Base-by-base conservation (phyloP, 2,888 invertebrate genomes). In the Abrostola triplasia region DNA sequence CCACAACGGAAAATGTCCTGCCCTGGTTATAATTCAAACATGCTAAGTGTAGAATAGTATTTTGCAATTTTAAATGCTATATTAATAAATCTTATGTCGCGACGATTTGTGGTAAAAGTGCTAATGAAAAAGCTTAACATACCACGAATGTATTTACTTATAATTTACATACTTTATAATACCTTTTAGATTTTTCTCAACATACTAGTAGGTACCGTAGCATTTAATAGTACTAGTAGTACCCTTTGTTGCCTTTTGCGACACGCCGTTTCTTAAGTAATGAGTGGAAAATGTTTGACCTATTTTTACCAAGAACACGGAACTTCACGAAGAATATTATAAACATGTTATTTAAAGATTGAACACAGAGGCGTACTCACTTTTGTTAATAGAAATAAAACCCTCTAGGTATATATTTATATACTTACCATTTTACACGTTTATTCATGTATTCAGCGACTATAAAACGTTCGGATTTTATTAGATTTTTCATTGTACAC, bases 31-130 rank as follows among this genome's bases (percentile, higher is more conserved):
- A 64, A 70, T 69, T 52, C 60, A 63, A 60, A 54, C 60, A 48
- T 42, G 40, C 59, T 54, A 11, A 47, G 47, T 41, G 59, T 24
- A 24, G 58, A 36, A 62, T 41, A 62, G 41, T 53, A 63, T 57
- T 56, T 54, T 65, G 65, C 65, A 71, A 76, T 76, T 72, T 72
- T 71, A 76, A 72, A 76, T 64, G 44, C 71, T 49, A 47, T 50
- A 40, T 38, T 64, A 54, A 72, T 76, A 72, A 76, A 72, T 72
- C 51, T 51, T 54, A 54, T 37, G 57, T 36, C 12, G n/a, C 66
- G 57, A 55, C 65, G 54, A 47, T 36, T 53, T 47, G 44, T 36
- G 36, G 54, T 13, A n/a, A 41, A 56, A 24, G 24, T 71, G 66
- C 51, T 49, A 76, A 76, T 76, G 72, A 76, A 72, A 76, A 76